phyloP scores from a whole-genome alignment of 2,797 vertebrate species.

The Vireo griseus region DNA sequence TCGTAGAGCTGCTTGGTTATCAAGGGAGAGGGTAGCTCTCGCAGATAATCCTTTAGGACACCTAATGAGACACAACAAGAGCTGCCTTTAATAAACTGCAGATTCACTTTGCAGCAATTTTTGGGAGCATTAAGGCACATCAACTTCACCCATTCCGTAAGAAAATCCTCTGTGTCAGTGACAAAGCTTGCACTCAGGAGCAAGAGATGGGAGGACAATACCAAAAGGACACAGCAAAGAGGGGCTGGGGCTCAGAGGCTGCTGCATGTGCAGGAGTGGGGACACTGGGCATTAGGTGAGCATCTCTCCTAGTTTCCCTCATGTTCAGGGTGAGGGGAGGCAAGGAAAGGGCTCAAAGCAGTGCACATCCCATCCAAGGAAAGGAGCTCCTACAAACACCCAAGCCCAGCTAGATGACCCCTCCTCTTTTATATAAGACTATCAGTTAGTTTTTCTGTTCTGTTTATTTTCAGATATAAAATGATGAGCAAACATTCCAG shows the following conservation, averaged over 20 bases:
- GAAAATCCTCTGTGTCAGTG: not conserved
- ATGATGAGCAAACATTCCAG: not conserved
- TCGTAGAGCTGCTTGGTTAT: conserved; percentile 94
- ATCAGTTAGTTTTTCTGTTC: not conserved
- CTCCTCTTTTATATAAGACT: not conserved
- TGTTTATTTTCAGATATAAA: not conserved
- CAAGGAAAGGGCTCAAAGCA: not conserved
- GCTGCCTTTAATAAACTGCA: not conserved
- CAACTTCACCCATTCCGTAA: not conserved
- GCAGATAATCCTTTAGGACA: conserved; percentile 95
- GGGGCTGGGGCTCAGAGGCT: not conserved
- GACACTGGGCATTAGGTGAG: not conserved
- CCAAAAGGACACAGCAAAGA: not conserved
- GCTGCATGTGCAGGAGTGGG: not conserved
- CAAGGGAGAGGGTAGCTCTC: conserved; percentile 92
- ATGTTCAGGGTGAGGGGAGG: accelerated
- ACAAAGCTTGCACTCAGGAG: not conserved
- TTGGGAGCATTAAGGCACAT: not conserved
- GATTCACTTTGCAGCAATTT: not conserved
- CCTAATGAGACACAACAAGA: conserved; percentile 73
- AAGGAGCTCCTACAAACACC: not conserved
- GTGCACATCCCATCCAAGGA: not conserved
- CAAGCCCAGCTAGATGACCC: not conserved
- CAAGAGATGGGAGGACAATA: accelerated
- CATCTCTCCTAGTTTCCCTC: not conserved